Evolutionary conservation across 23 tunicate species (phyloP).

Genomic region (Clavelina lepadiformis): DNA sequence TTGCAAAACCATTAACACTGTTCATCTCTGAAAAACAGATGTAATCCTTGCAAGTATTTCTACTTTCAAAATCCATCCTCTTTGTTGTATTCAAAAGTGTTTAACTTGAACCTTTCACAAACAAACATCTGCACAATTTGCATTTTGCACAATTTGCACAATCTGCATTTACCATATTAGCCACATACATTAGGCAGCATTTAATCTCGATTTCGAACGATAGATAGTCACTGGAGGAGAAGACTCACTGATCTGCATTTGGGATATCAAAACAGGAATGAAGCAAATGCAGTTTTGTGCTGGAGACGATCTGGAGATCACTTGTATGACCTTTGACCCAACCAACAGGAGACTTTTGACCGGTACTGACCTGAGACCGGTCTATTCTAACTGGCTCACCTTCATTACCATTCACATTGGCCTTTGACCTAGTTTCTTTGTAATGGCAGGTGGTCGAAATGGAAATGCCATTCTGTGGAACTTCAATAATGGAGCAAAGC

Average conservation of each 20-base stretch:
- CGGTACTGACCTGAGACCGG: neutral
- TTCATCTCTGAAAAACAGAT: neutral
- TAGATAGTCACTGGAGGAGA: constrained; percentile 45
- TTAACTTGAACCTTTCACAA: too few relatives aligned
- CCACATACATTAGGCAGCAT: too few relatives aligned
- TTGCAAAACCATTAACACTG: neutral
- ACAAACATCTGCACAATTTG: too few relatives aligned
- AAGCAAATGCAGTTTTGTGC: constrained; percentile 46
- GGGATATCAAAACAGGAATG: constrained; percentile 44
- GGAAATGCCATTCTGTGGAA: constrained; percentile 74
- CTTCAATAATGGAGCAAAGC: constrained; percentile 81
- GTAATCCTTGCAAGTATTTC: neutral
- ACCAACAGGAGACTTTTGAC: constrained; percentile 47
- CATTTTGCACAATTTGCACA: too few relatives aligned
- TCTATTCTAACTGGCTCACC: neutral
- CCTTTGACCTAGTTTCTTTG: neutral
- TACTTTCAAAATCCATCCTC: constrained; percentile 3
- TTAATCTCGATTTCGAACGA: neutral
- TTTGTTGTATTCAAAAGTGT: too few relatives aligned
- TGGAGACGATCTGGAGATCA: constrained; percentile 25
- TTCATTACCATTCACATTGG: neutral
- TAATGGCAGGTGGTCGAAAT: constrained; percentile 66
- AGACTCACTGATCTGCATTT: constrained; percentile 28
- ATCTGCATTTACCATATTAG: too few relatives aligned
- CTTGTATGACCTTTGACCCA: constrained; percentile 51